phyloP scores from a whole-genome alignment of 2,113 vertebrate species.

The Ceyx margarethae region DNA sequence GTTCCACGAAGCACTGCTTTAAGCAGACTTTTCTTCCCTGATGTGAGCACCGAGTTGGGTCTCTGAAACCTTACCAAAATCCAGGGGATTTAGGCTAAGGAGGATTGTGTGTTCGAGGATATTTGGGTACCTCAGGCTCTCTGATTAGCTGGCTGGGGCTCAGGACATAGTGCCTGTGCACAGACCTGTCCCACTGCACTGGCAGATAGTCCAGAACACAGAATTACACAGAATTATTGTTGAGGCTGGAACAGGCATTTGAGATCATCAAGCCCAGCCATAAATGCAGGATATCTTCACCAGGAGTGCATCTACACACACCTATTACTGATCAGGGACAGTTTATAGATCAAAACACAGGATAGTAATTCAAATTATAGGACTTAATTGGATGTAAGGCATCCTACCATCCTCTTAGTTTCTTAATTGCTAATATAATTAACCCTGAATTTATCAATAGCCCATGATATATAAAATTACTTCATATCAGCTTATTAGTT shows the following conservation, averaged over 20 bases:
- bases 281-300: neutral
- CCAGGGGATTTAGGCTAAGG: neutral
- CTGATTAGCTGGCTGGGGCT: neutral
- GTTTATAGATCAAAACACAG: neutral
- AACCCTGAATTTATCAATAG: conserved; percentile 51
- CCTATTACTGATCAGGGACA: neutral
- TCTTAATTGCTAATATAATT: conserved; percentile 38
- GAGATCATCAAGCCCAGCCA: no score
- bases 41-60: neutral
- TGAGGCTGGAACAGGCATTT: no score
- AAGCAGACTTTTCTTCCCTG: neutral
- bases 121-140: neutral
- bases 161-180: neutral
- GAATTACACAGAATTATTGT: no score
- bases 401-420: conserved; percentile 14
- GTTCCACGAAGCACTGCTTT: neutral
- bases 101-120: neutral
- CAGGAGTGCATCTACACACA: neutral
- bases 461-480: conserved; percentile 43
- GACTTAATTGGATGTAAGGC: neutral
- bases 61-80: neutral
- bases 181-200: neutral
- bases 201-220: neutral
- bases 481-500: conserved; percentile 43
- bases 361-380: conserved; percentile 22